Conservation (phyloP, 2,113 vertebrate species). For the Hystrix brachyura region DNA sequence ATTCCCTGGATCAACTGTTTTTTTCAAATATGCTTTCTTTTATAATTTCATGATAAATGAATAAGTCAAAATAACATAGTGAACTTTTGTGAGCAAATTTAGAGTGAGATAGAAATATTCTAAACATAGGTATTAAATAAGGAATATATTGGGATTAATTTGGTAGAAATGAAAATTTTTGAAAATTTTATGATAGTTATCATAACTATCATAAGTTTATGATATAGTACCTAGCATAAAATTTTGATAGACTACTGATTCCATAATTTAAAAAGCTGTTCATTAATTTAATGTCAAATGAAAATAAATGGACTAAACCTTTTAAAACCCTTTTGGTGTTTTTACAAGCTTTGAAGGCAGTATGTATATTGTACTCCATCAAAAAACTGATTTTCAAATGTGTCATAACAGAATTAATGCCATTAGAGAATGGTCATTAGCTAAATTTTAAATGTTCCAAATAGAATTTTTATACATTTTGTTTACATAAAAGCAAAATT, state of each 20-base stretch:
- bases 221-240: background rate
- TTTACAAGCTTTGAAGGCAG: background rate
- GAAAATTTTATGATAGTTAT: background rate
- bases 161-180: background rate
- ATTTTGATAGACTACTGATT: background rate
- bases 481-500: background rate
- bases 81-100: background rate
- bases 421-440: background rate
- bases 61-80: background rate
- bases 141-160: background rate
- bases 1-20: background rate
- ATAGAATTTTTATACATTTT: background rate
- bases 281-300: background rate
- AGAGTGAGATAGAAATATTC: background rate
- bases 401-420: too few relatives aligned
- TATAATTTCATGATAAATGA: background rate
- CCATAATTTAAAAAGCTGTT: background rate
- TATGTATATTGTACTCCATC: too few relatives aligned
- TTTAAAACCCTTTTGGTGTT: background rate
- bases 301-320: background rate
- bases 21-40: background rate
- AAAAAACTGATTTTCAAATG: background rate
- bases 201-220: background rate
- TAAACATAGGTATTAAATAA: background rate
- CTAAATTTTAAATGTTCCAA: background rate